Evolutionary conservation across 2,888 invertebrate genomes (phyloP), one percentile per base, ranked within the genome.

Genomic region (Diloba caeruleocephala): DNA sequence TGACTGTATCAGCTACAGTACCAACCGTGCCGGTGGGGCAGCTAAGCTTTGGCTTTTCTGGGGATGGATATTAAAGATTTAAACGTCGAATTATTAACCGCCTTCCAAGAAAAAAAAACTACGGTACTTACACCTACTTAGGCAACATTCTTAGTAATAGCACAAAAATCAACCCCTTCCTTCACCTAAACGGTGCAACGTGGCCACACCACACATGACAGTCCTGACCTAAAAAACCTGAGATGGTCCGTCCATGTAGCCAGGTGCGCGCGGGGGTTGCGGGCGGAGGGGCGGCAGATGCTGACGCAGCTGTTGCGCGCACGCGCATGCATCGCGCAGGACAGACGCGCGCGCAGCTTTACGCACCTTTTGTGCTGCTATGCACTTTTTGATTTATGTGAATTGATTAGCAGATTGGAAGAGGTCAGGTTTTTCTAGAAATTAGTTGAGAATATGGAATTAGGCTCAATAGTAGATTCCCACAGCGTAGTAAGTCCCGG

Each of bases 221-320:
- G 28, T 17, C 21, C 14, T 70, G 60, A 71, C 67, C 49, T 52
- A 68, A 59, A 68, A 63, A 66, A 51, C 37, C 46, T 25, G 38
- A 39, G 65, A 62, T 62, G 62, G 37, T 59, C 33, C 75, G 82
- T 71, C 77, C 77, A 67, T 64, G 43, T 59, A 58, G 59, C 63
- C 55, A 46, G 68, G 67, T 58, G 63, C 41, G 57, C 38, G 45
- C 31, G 45, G 58, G 64, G 66, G 46, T 60, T 15, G 32, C 25
- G 48, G 53, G 48, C 66, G 60, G 67, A 55, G 68, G 55, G 58
- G 57, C 43, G 76, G 81, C 85, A 85, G 85, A 84, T 85, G 85
- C 71, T 21, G 44, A 23, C 32, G 71, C 85, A 85, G 85, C 84
- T 85, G 84, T 60, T 45, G 17, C 14, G 59, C 46, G 62, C 62